Evolutionary conservation across 2,797 vertebrate genomes (phyloP).

Genomic region (Fistularia commersonii): DNA sequence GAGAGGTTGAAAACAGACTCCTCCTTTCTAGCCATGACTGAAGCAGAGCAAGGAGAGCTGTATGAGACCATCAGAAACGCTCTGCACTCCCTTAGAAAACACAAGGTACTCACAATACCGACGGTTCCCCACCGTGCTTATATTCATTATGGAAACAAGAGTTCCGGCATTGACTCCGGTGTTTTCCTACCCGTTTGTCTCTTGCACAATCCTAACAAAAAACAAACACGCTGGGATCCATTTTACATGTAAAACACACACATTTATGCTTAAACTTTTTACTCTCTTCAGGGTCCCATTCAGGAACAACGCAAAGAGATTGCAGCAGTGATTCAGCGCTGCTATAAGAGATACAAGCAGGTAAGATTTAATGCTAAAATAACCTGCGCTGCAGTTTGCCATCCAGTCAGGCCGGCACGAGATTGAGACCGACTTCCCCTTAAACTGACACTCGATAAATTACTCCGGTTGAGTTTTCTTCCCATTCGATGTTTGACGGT

Average conservation of each 20-base stretch:
- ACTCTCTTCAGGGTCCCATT: slow-evolving; percentile 74
- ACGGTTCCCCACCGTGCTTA: too few species aligned
- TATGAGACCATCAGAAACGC: slow-evolving; percentile 94
- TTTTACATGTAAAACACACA: slow-evolving; percentile 4
- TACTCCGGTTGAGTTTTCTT: too few species aligned
- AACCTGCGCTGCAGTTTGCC: too few species aligned
- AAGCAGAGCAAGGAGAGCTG: slow-evolving; percentile 92
- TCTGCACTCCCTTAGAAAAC: slow-evolving; percentile 95
- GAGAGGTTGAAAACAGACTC: slow-evolving; percentile 85
- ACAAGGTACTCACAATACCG: slow-evolving; percentile 81
- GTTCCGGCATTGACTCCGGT: background rate
- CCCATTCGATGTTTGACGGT: too few species aligned
- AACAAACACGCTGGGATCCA: background rate
- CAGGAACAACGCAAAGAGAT: slow-evolving; percentile 96
- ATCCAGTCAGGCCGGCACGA: too few species aligned
- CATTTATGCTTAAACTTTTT: slow-evolving; percentile 4
- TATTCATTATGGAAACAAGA: too few species aligned
- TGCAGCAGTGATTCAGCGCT: slow-evolving; percentile 94
- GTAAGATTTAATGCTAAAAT: slow-evolving; percentile 67
- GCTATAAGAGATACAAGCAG: slow-evolving; percentile 99
- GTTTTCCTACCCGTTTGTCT: background rate
- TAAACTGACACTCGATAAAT: too few species aligned
- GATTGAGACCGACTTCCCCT: too few species aligned
- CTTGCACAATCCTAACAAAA: slow-evolving; percentile 4
- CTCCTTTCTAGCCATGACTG: slow-evolving; percentile 91